Evolutionary conservation across 30 jellyfish, hydroid and myxozoan genomes (phyloP).

Genomic region (Hydractinia echinata): DNA sequence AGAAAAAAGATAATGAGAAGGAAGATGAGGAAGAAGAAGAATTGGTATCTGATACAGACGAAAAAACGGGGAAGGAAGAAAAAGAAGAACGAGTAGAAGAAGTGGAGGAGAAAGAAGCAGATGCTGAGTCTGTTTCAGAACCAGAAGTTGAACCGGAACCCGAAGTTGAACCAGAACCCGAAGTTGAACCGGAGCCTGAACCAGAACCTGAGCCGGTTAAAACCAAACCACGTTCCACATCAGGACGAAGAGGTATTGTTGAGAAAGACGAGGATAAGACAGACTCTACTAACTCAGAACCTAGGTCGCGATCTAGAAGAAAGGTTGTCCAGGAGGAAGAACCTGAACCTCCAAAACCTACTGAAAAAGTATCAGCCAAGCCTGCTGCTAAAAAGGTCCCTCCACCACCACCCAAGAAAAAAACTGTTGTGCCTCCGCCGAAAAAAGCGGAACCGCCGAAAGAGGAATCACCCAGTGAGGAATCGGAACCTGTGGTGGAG

Average conservation of each 20-base stretch:
- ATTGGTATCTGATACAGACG: not conserved
- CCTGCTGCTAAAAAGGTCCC: constrained; percentile 24
- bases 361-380: not conserved
- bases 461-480: constrained; percentile 27
- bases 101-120: constrained; percentile 9
- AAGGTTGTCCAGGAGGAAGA: constrained; percentile 12
- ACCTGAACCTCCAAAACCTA: constrained; percentile 27
- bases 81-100: constrained; percentile 16
- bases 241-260: constrained; percentile 18
- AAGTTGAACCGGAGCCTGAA: constrained; percentile 44
- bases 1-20: not conserved
- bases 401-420: constrained; percentile 25
- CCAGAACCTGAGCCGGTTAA: constrained; percentile 7
- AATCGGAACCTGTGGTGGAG: constrained; percentile 25
- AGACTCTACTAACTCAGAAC: constrained; percentile 46
- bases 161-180: constrained; percentile 5
- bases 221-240: constrained; percentile 20
- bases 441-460: constrained; percentile 13
- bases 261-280: constrained; percentile 19
- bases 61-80: constrained; percentile 16
- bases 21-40: not conserved
- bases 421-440: constrained; percentile 23
- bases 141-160: constrained; percentile 18
- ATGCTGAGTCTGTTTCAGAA: constrained; percentile 14
- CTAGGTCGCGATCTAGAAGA: constrained; percentile 6